These are phyloP conservation scores for Sipha flava DNA, from an alignment of 1,140 invertebrate genomes.

Conservation along the genomic window DNA sequence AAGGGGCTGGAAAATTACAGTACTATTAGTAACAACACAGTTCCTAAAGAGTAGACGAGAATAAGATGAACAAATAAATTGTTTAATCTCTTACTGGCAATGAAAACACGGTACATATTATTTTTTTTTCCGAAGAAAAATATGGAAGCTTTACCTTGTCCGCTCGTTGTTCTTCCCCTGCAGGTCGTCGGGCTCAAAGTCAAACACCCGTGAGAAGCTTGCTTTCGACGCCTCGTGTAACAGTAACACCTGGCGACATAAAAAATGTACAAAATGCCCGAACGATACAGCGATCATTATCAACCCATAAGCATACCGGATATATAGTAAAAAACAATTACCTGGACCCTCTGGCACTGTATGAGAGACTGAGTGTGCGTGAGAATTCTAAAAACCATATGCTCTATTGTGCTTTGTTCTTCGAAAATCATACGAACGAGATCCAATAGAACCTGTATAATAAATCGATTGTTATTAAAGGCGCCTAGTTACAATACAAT, in stretches of 20 bases:
- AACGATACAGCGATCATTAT: too few relatives aligned
- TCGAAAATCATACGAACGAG: slow-evolving; percentile 93
- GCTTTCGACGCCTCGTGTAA: slow-evolving; percentile 77
- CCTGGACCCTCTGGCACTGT: slow-evolving; percentile 85
- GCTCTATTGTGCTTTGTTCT: slow-evolving; percentile 92
- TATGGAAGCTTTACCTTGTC: slow-evolving; percentile 50
- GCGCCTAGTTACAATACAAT: too few relatives aligned
- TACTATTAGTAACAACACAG: slow-evolving; percentile 13
- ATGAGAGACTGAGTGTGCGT: slow-evolving; percentile 90
- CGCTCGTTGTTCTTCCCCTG: slow-evolving; percentile 62
- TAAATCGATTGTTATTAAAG: too few relatives aligned
- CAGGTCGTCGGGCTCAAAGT: slow-evolving; percentile 74
- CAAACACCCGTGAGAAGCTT: slow-evolving; percentile 85
- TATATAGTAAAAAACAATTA: slow-evolving; percentile 42
- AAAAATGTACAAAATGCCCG: not conserved
- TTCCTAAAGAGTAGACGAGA: slow-evolving; percentile 1
- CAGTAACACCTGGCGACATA: slow-evolving; percentile 59
- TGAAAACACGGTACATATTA: too few relatives aligned
- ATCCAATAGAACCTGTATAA: slow-evolving; percentile 70
- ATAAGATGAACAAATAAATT: too few relatives aligned
- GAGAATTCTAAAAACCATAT: slow-evolving; percentile 87
- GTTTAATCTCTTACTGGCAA: not conserved
- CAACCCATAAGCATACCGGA: not conserved
- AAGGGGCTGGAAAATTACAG: slow-evolving; percentile 56
- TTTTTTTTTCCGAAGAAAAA: not conserved